Percentiles rank a stretch among this genome's conserved stretches.
Conservation (phyloP, 2,888 invertebrate genomes). For the Perizoma affinitatum region DNA sequence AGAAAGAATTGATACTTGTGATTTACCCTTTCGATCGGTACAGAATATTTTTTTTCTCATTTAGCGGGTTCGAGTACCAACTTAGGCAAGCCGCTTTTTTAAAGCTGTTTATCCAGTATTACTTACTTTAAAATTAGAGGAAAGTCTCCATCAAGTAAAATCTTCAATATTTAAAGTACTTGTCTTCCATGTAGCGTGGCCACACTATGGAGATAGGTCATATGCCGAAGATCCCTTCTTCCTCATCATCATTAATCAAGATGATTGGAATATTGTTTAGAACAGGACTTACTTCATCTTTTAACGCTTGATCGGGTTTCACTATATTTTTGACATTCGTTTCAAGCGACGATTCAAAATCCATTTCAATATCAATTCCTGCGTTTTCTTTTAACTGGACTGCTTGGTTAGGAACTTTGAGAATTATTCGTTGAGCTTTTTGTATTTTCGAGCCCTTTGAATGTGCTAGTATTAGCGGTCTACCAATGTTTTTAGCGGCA, state of each 20-base stretch:
- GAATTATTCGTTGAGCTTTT: neutral
- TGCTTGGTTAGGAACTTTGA: neutral
- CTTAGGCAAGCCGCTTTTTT: too few relatives aligned
- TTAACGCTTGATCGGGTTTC: neutral
- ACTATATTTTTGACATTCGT: neutral
- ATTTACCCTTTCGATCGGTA: too few relatives aligned
- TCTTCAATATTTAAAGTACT: too few relatives aligned
- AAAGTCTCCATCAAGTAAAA: too few relatives aligned
- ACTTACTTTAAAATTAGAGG: too few relatives aligned
- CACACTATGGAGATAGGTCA: neutral
- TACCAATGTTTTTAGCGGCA: neutral
- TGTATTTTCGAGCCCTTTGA: neutral
- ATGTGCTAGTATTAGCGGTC: slow-evolving; percentile 2
- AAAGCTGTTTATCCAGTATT: too few relatives aligned
- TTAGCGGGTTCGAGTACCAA: too few relatives aligned
- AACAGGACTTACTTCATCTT: neutral
- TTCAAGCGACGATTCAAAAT: slow-evolving; percentile 6
- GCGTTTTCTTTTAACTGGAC: neutral
- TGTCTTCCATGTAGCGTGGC: too few relatives aligned
- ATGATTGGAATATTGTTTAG: neutral
- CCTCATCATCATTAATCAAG: slow-evolving; percentile 6
- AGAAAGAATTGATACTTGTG: too few relatives aligned
- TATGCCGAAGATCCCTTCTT: slow-evolving; percentile 20
- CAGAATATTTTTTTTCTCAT: too few relatives aligned
- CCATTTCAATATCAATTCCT: neutral